These are phyloP conservation scores for Euglossa dilemma DNA, from an alignment of 1,140 invertebrate genomes.

Conservation along the genomic window DNA sequence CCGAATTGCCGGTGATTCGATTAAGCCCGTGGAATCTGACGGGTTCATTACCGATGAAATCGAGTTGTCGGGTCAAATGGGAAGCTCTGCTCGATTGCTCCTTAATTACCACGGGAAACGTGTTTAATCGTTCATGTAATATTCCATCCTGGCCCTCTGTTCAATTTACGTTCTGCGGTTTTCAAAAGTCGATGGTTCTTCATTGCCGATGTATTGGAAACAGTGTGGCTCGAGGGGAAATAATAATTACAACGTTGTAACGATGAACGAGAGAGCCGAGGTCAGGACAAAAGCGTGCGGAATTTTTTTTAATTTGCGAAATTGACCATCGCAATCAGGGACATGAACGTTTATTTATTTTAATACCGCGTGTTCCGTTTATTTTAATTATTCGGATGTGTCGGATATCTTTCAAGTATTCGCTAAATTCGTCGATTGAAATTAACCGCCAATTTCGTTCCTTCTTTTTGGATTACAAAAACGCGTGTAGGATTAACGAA, in stretches of 20 bases:
- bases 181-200: neutral
- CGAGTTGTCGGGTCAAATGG: constrained; percentile 3
- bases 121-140: constrained; percentile 25
- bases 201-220: neutral
- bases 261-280: neutral
- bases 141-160: neutral
- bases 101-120: constrained; percentile 18
- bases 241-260: neutral
- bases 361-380: neutral
- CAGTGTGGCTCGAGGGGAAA: neutral
- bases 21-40: constrained; percentile 6
- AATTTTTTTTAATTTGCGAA: neutral
- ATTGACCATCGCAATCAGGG: neutral
- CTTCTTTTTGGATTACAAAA: no score
- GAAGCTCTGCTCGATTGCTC: constrained; percentile 17
- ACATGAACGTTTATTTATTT: no score
- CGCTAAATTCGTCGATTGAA: no score
- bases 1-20: neutral
- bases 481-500: no score
- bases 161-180: constrained; percentile 10
- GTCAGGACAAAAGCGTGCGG: neutral
- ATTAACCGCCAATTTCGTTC: no score
- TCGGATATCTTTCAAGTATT: no score
- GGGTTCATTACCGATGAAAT: constrained; percentile 25
- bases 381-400: neutral